phyloP scores from a whole-genome alignment of 2,797 vertebrate genomes.

The Chloroceryle inda region DNA sequence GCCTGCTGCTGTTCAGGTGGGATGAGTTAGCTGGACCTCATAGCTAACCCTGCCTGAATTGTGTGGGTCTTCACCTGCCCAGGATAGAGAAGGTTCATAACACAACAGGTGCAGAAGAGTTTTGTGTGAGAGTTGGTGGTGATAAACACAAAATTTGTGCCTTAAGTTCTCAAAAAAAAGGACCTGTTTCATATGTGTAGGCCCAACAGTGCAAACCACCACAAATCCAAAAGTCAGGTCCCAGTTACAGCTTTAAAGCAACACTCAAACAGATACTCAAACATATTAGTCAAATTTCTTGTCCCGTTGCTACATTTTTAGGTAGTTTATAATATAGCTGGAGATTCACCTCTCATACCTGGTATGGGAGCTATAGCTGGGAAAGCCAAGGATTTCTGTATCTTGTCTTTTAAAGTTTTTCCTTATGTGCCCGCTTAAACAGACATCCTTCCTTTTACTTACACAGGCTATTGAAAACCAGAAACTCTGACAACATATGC shows the following conservation, averaged over 20 bases:
- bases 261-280: background rate
- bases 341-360: background rate
- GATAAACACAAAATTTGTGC: background rate
- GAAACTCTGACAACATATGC: background rate
- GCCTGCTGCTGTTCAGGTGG: background rate
- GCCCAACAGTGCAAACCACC: background rate
- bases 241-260: background rate
- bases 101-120: background rate
- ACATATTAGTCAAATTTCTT: background rate
- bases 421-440: background rate
- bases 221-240: background rate
- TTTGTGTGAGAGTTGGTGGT: rapidly evolving
- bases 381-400: background rate
- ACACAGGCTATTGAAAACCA: background rate
- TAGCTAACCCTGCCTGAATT: background rate
- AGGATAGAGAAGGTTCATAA: background rate
- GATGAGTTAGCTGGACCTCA: background rate
- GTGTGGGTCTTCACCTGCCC: background rate
- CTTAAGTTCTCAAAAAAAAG: background rate
- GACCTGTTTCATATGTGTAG: background rate
- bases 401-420: background rate
- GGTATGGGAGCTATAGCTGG: background rate
- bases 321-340: background rate
- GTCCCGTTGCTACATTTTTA: background rate
- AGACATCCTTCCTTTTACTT: background rate